phyloP scores from a whole-genome alignment of 2,888 invertebrate species.

The Thymelicus acteon region DNA sequence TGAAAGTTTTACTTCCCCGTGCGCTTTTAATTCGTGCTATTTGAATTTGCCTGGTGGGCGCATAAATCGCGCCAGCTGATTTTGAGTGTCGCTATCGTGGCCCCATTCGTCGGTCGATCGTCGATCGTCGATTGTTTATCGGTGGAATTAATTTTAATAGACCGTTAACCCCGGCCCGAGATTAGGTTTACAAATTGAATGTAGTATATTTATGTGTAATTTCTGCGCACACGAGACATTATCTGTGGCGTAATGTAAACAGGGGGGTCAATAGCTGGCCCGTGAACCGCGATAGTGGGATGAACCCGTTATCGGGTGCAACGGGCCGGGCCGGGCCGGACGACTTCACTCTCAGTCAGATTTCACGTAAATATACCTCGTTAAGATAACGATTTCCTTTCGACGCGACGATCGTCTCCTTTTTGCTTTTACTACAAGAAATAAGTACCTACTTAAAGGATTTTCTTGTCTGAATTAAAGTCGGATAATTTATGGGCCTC shows the following conservation, averaged over 20 bases:
- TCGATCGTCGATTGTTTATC: slow-evolving; percentile 48
- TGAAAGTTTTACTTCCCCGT: slow-evolving; percentile 77
- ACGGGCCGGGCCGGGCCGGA: slow-evolving; percentile 55
- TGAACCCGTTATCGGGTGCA: slow-evolving; percentile 68
- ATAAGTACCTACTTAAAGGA: slow-evolving; percentile 66
- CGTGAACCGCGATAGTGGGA: slow-evolving; percentile 73
- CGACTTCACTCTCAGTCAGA: slow-evolving; percentile 77
- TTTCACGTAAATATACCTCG: slow-evolving; percentile 80
- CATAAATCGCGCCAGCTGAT: slow-evolving; percentile 55
- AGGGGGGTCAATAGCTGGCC: slow-evolving; percentile 81
- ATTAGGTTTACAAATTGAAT: slow-evolving; percentile 75
- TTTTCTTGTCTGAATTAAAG: slow-evolving; percentile 66
- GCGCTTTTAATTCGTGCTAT: slow-evolving; percentile 56
- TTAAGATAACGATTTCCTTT: slow-evolving; percentile 82
- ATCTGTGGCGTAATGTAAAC: slow-evolving; percentile 66
- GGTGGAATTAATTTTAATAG: slow-evolving; percentile 71
- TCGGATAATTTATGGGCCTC: slow-evolving; percentile 45
- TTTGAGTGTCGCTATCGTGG: slow-evolving; percentile 40
- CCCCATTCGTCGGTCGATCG: slow-evolving; percentile 16
- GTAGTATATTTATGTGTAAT: slow-evolving; percentile 60
- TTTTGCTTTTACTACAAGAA: slow-evolving; percentile 74
- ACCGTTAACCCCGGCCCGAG: slow-evolving; percentile 72
- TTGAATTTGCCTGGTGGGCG: slow-evolving; percentile 56
- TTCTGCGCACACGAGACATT: slow-evolving; percentile 65
- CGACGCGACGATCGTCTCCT: slow-evolving; percentile 65